These are phyloP conservation scores for Catostomus latipinnis DNA, from an alignment of 2,797 vertebrate species.

Conservation along the genomic window DNA sequence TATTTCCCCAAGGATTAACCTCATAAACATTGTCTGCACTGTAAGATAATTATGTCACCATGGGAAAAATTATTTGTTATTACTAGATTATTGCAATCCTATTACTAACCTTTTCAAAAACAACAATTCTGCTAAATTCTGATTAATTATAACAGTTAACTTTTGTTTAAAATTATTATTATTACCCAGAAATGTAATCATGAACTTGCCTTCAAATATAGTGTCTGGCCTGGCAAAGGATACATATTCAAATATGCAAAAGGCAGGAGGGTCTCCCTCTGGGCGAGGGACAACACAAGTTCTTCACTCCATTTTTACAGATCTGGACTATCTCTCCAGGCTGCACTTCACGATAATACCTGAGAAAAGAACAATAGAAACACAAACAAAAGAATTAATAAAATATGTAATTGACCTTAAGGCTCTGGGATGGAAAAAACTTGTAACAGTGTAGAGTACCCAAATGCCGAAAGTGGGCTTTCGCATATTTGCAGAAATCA, in stretches of 20 bases:
- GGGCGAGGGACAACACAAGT: slow-evolving; percentile 85
- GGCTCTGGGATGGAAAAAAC: not conserved
- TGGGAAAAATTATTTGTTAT: not conserved
- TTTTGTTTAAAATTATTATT: not conserved
- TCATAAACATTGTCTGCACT: not conserved
- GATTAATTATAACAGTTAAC: too few relatives aligned
- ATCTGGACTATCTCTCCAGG: slow-evolving; percentile 98
- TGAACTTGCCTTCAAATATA: slow-evolving; percentile 89
- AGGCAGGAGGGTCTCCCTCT: slow-evolving; percentile 88
- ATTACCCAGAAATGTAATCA: not conserved
- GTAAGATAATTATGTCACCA: not conserved
- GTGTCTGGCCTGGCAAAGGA: slow-evolving; percentile 98
- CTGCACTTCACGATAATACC: slow-evolving; percentile 93
- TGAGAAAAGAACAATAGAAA: slow-evolving; percentile 64
- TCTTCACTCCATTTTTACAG: slow-evolving; percentile 87
- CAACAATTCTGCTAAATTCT: too few relatives aligned
- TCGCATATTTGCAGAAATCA: not conserved
- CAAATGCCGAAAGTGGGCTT: not conserved
- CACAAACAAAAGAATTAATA: not conserved
- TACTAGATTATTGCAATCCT: too few relatives aligned
- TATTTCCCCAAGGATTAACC: not conserved
- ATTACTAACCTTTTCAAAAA: too few relatives aligned
- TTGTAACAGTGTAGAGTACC: not conserved
- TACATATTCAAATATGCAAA: slow-evolving; percentile 99
- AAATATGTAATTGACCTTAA: not conserved